Evolutionary conservation across 2,113 vertebrate genomes (phyloP).

Genomic region (Pomatorhinus ruficollis): DNA sequence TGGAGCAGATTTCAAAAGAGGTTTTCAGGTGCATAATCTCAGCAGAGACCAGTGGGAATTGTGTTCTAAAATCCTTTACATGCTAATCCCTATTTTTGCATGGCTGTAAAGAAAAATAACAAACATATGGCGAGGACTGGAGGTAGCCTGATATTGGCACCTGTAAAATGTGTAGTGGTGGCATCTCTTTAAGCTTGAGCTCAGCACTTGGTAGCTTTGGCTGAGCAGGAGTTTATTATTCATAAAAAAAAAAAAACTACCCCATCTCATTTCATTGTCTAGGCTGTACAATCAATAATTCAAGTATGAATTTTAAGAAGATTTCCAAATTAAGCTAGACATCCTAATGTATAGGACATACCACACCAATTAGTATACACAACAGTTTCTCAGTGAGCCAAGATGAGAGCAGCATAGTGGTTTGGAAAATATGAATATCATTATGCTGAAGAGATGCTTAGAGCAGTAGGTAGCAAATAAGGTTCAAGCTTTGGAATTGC

Average conservation of each 20-base stretch:
- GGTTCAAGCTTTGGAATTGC: neutral
- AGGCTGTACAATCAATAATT: constrained; percentile 18
- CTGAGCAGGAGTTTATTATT: constrained; percentile 1
- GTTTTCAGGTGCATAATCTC: neutral
- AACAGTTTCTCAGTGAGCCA: neutral
- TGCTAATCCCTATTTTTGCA: neutral
- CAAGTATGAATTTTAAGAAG: constrained; percentile 9
- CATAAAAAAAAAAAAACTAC: neutral
- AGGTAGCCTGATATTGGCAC: neutral
- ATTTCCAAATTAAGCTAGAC: constrained; percentile 29
- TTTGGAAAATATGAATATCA: neutral
- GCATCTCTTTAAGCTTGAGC: neutral
- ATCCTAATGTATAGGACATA: neutral
- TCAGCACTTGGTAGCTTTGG: neutral
- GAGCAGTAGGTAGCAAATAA: neutral
- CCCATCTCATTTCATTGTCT: neutral
- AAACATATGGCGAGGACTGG: neutral
- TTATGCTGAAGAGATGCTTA: neutral
- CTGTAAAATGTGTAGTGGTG: neutral
- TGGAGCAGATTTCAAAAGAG: neutral
- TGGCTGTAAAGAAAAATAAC: neutral
- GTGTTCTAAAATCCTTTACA: neutral
- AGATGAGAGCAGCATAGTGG: neutral
- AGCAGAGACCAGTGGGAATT: neutral
- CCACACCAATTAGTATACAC: neutral